Base-by-base conservation (phyloP, 2,888 invertebrate genomes). In the Cryptocephalus primarius region DNA sequence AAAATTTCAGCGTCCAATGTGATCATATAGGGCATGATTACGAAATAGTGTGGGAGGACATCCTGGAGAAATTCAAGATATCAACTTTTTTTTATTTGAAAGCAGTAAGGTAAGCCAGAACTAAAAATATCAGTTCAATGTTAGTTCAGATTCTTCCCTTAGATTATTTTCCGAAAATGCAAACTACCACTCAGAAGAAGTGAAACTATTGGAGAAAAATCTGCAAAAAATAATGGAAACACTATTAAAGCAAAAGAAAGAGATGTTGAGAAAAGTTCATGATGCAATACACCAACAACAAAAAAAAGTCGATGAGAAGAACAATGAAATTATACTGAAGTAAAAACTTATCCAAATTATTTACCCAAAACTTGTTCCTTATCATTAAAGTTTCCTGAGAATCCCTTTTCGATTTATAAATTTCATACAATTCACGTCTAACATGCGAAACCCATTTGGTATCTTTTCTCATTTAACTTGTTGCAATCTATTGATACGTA, bases 191-290 rank as follows among this genome's bases (percentile, higher is more conserved):
- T 38, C 49, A 1, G 57, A 56, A 3, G 64, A 65, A 57, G 52
- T 53, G 8, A 60, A 58, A 51, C 38, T 42, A 32, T 43, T 56
- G 1, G 41, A 56, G 13, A 62, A 60, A 47, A 52, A 47, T 34
- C 36, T 60, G 3, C 42, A 39, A 4, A 60, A 57, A 45, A 44
- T 57, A 11, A 50, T 59, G 42, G 46, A 49, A 38, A 56, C 76
- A 62, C 88, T 90, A 88, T 71, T 94, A 93, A 73, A 90, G 89
- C 68, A 91, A 88, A 65, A 96, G 92, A 49, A 94, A 86, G 58
- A 92, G 88, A 73, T 96, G 93, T 70, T 93, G 93, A 54, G 55
- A 40, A 45, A 95, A 75, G 64, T 92, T 89, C 75, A 95, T 12
- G 36, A 11, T n/a, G 2, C 4, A 4, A 36, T 36, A 36, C n/a